Evolutionary conservation across 2,797 vertebrate species (phyloP), one percentile per base, ranked within the genome.

Genomic region (Cossypha niveicapilla): DNA sequence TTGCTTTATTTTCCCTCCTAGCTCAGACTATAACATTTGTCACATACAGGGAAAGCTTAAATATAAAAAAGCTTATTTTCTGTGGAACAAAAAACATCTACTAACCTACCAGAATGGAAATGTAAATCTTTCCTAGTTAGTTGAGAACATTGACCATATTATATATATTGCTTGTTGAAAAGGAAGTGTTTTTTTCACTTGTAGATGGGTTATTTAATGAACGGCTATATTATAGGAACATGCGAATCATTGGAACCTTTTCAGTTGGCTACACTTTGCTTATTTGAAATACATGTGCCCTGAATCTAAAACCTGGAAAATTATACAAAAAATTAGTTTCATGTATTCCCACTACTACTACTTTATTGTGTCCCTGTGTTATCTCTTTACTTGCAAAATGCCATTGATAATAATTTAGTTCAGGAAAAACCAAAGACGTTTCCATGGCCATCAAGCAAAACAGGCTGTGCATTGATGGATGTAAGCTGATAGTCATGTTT

Each of bases 101-200:
- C 82, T 74, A 93, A 87, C 45, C 65, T 72, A 96, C 91, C 88
- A 96, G 90, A 94, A 96, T 97, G 92, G 96, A 97, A 97, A 97
- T 94, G 94, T 93, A 97, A 97, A 96, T 96, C 85, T 97, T 97
- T 95, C 94, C 92, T 95, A 90, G 95, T 92, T 90, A 91, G 70
- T 85, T 75, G 70, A 85, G 96, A 97, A 93, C 94, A 92, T 94
- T 93, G 92, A 84, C 65, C 76, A 30, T 96, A 82, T 94, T 96
- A 82, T 97, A 81, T 93, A 30, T 96, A 82, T 96, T 95, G 88
- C 95, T 93, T 91, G 88, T 93, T 96, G 96, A 96, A 97, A 94
- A 93, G 94, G 94, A 97, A 96, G 84, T 93, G 73, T 91, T 95
- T 94, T 97, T 95, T 90, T 96, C 78, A 73, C 80, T 84, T 74